Base-by-base conservation (phyloP, 2,113 vertebrate genomes). In the Verasper variegatus region DNA sequence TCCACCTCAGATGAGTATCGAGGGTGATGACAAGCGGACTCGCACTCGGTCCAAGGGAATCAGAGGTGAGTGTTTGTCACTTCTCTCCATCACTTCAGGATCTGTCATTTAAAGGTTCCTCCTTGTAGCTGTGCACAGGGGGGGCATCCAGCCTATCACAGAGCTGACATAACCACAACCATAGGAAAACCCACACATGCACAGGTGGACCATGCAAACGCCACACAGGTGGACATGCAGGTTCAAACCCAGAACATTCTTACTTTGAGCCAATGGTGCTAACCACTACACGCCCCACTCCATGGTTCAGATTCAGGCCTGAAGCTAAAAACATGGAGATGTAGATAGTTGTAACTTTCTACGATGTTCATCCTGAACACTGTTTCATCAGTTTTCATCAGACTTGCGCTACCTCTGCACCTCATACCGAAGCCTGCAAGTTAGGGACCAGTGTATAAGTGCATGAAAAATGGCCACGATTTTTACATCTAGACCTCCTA, bases 31-130 rank as follows among this genome's bases (percentile, higher is more conserved):
- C 60, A 98, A 96, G 92, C 93, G 97, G 90, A 94, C 96, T 81
- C 96, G 98, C 42, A 98, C 97, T 0, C 94, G 97, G 64, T 98
- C 98, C 78, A 98, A 98, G 93, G 95, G 96, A 89, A 90, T 96
- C 89, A 93, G 96, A 96, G 97, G 98, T 99, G 89, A 95, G 95
- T 83, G 60, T 74, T 57, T 83, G 57, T 74, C 62, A 42, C 49
- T 8, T 63, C 59, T 80, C 35, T 64, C 31, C 70, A n/a, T 66
- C 65, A 69, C 72, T 10, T 68, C 78, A 51, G 54, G 27, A 35
- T 21, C 35, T 40, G 47, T 40, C 66, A 65, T 23, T 73, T 42
- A 2, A 42, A 42, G 40, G 40, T 61, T 20, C 5, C 10, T 20
- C n/a, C 21, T 57, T 65, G 26, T 11, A 9, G 31, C 3, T 60